Evolutionary conservation across 2,888 invertebrate species (phyloP), one percentile per base, ranked within the genome.

Genomic region (Stegophylla sp.): DNA sequence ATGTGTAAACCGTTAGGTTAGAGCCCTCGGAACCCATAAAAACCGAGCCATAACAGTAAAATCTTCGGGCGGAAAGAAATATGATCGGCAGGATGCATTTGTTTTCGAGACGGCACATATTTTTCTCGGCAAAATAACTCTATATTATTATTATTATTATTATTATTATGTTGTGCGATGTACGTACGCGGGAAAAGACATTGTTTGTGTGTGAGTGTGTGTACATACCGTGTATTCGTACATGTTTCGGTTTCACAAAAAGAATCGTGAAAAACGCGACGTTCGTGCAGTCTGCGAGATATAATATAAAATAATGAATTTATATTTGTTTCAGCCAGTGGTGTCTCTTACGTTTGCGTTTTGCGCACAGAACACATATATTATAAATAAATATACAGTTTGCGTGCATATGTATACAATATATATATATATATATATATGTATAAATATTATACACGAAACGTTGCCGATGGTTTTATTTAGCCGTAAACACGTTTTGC

Each of bases 1-100:
- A 34, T 34, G 34, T 20, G 43, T 43, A n/a, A n/a, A 79, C 79
- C 61, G 79, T 79, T 79, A 79, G 71, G 79, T 79, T 63, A 20
- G 69, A 71, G 48, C 71, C 69, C 69, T 71, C 69, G 69, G 51
- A 79, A 17, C 61, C 51, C 48, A 41, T 79, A 79, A 79, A 79
- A 79, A 23, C 69, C 28, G 34, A 13, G 51, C 59, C 3, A 63
- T 71, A 79, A 79, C 79, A 71, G 79, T 79, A 71, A 79, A 63
- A 71, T 79, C 69, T 48, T 48, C 79, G 71, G 53, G 59, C 59
- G 56, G 56, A 17, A 61, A 71, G 79, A 48, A 79, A 71, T 59
- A 59, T 43, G 69, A 63, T 61, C 59, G 20, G 59, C 28, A 20
- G 48, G 69, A 69, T 59, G 28, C 56, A 20, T 77, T 77, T 67